These are phyloP conservation scores for Mus caroli DNA, from an alignment of 2,797 vertebrate species.

Conservation along the genomic window DNA sequence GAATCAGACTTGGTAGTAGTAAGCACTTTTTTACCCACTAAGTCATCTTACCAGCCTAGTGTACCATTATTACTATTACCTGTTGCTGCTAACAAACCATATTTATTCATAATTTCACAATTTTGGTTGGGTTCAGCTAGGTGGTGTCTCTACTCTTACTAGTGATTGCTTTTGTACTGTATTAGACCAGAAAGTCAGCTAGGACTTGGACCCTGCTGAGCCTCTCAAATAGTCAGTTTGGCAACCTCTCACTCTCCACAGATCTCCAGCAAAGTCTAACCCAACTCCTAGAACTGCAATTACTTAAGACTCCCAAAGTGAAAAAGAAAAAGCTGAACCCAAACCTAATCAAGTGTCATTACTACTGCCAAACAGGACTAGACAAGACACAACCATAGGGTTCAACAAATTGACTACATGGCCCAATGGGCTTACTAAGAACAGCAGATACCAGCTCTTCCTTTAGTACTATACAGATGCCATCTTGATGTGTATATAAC, in stretches of 20 bases:
- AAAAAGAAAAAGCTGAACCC: neutral
- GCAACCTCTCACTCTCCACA: neutral
- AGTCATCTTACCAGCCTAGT: neutral
- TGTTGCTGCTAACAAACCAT: neutral
- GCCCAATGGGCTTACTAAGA: neutral
- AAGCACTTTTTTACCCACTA: neutral
- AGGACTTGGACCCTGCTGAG: neutral
- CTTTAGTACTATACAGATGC: neutral
- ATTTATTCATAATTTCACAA: neutral
- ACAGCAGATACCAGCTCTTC: neutral
- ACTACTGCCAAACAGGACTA: neutral
- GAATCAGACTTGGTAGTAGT: neutral
- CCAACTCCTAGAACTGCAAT: neutral
- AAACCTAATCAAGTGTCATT: neutral
- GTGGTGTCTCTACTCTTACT: neutral
- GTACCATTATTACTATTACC: neutral
- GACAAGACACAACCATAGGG: neutral
- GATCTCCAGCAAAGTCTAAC: neutral
- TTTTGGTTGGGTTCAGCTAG: neutral
- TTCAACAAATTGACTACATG: too few relatives aligned
- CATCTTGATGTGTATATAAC: neutral
- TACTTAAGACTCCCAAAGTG: neutral
- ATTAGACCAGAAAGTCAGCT: neutral
- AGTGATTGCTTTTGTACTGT: neutral
- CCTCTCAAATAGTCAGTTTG: neutral